These are phyloP conservation scores for Megatriorchis doriae DNA, from an alignment of 2,113 vertebrate genomes.

Conservation along the genomic window DNA sequence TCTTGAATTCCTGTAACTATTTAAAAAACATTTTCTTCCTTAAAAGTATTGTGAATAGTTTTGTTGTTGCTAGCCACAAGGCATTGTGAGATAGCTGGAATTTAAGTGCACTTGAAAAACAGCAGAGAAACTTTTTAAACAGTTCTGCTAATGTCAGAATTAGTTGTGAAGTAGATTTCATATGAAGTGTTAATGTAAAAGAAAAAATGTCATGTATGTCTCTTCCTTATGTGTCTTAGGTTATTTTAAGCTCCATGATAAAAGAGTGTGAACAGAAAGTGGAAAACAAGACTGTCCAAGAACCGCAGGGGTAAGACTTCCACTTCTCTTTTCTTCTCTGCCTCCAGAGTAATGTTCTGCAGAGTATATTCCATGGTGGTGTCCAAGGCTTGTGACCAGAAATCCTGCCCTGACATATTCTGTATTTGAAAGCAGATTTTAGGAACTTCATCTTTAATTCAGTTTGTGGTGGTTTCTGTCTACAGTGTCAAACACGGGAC, in stretches of 20 bases:
- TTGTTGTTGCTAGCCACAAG: neutral
- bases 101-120: neutral
- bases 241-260: conserved; percentile 98
- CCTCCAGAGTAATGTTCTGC: neutral
- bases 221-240: conserved; percentile 72
- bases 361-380: neutral
- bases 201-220: neutral
- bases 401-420: neutral
- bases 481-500: neutral
- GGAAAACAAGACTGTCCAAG: conserved; percentile 93
- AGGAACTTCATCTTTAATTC: neutral
- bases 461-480: neutral
- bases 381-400: neutral
- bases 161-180: neutral
- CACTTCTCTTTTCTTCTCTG: neutral
- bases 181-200: neutral
- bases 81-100: neutral
- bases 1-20: neutral
- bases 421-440: neutral
- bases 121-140: neutral
- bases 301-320: conserved; percentile 89
- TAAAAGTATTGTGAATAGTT: neutral
- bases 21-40: neutral
- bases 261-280: conserved; percentile 99
- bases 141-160: neutral